Conservation (phyloP, 2,797 vertebrate genomes). For the Argentina silus region DNA sequence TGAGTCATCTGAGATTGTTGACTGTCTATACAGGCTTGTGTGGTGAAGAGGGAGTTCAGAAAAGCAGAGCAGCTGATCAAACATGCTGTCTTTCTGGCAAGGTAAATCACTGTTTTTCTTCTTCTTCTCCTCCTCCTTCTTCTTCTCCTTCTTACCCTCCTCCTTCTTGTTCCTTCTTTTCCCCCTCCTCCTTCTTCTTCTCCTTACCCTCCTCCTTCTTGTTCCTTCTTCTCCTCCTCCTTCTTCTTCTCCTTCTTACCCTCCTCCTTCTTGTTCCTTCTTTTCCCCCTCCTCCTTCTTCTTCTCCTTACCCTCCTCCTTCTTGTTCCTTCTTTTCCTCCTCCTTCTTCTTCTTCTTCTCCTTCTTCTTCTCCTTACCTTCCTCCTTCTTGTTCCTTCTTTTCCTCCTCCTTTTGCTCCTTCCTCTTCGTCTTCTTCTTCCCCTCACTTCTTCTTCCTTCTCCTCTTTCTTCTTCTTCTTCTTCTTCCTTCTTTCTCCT, state of each 20-base stretch:
- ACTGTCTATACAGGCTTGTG: conserved; percentile 85
- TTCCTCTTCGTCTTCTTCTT: conserved; percentile 2
- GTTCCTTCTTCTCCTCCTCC: too few relatives aligned
- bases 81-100: conserved; percentile 95
- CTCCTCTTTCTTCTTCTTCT: not conserved
- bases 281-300: too few relatives aligned
- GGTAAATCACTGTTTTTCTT: conserved; percentile 72
- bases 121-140: not conserved
- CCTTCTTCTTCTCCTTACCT: not conserved
- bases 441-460: not conserved
- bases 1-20: not conserved
- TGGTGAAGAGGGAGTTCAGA: conserved; percentile 98
- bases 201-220: too few relatives aligned
- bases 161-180: too few relatives aligned
- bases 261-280: too few relatives aligned
- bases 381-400: not conserved
- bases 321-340: too few relatives aligned
- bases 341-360: too few relatives aligned
- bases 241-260: too few relatives aligned
- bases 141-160: too few relatives aligned
- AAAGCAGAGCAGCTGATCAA: conserved; percentile 99
- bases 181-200: too few relatives aligned
- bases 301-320: too few relatives aligned
- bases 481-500: not conserved
- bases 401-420: not conserved